These are phyloP conservation scores for Semotilus atromaculatus DNA, from an alignment of 2,797 vertebrate genomes.

Conservation along the genomic window DNA sequence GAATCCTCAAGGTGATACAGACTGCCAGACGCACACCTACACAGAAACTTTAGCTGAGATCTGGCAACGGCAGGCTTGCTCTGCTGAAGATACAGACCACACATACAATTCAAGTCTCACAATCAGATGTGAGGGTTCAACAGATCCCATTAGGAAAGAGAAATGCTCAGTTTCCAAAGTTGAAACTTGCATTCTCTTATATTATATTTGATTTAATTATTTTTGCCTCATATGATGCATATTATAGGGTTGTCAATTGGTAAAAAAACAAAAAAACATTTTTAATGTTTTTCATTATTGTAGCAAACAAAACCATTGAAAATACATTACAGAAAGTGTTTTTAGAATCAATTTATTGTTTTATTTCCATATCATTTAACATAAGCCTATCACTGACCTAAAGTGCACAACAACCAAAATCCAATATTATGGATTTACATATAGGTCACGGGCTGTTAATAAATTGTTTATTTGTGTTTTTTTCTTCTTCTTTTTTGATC, in stretches of 20 bases:
- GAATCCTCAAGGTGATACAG: constrained; percentile 41
- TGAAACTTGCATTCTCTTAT: background rate
- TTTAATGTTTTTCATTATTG: background rate
- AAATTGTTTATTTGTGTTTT: background rate
- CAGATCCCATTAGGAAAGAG: background rate
- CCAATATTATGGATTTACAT: background rate
- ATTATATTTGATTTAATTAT: background rate
- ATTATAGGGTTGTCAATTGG: background rate
- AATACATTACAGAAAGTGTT: background rate
- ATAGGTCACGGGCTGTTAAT: background rate
- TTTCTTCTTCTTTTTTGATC: fast-evolving
- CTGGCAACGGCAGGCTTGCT: constrained; percentile 5
- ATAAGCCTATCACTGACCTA: background rate
- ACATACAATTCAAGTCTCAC: background rate
- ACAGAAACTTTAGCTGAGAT: constrained; percentile 34
- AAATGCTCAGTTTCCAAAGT: background rate
- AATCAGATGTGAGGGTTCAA: constrained; percentile 13
- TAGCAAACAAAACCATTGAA: background rate
- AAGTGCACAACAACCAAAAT: background rate
- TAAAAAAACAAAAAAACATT: background rate
- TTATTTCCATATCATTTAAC: background rate
- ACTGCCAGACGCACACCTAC: constrained; percentile 48
- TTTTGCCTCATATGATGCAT: background rate
- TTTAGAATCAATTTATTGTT: background rate
- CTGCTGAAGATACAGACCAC: constrained; percentile 1